Percentiles rank a stretch among this genome's conserved stretches.
Evolutionary conservation across 2,113 vertebrate species (phyloP).

Genomic region (Psettodes erumei): DNA sequence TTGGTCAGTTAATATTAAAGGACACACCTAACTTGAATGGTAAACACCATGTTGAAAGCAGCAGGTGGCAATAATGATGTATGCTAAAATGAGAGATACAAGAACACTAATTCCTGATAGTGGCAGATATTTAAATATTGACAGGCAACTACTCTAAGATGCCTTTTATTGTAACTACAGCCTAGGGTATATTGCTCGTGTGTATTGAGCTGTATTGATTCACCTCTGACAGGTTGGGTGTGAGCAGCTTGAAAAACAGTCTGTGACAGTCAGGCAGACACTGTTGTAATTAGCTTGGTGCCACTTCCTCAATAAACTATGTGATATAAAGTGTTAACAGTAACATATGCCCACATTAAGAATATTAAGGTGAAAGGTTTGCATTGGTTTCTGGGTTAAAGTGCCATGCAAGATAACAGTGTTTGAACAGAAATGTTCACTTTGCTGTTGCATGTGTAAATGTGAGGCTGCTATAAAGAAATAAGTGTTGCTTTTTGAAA

Average conservation of each 20-base stretch:
- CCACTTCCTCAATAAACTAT: slow-evolving; percentile 48
- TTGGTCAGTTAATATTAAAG: slow-evolving; percentile 8
- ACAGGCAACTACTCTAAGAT: slow-evolving; percentile 3
- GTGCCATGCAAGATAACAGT: background rate
- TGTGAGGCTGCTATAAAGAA: background rate
- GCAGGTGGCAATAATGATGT: background rate
- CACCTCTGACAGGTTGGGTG: slow-evolving; percentile 33
- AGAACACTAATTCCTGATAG: background rate
- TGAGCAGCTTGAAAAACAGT: slow-evolving; percentile 52
- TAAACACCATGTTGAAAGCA: background rate
- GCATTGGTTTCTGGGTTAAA: background rate
- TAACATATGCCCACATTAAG: slow-evolving; percentile 18
- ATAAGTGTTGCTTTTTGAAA: background rate
- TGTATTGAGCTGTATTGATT: slow-evolving; percentile 62
- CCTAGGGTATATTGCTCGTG: slow-evolving; percentile 10
- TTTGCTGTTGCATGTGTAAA: background rate
- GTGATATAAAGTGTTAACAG: slow-evolving; percentile 40
- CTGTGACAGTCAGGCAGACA: slow-evolving; percentile 42
- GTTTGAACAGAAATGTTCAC: background rate
- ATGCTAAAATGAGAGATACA: slow-evolving; percentile 5
- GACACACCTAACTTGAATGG: background rate
- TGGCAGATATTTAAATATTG: slow-evolving; percentile 37
- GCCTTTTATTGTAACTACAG: slow-evolving; percentile 27
- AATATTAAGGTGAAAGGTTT: slow-evolving; percentile 19
- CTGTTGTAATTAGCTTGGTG: slow-evolving; percentile 56